Evolutionary conservation across 2,888 invertebrate genomes (phyloP), one percentile per base, ranked within the genome.

Genomic region (Vanessa cardui): DNA sequence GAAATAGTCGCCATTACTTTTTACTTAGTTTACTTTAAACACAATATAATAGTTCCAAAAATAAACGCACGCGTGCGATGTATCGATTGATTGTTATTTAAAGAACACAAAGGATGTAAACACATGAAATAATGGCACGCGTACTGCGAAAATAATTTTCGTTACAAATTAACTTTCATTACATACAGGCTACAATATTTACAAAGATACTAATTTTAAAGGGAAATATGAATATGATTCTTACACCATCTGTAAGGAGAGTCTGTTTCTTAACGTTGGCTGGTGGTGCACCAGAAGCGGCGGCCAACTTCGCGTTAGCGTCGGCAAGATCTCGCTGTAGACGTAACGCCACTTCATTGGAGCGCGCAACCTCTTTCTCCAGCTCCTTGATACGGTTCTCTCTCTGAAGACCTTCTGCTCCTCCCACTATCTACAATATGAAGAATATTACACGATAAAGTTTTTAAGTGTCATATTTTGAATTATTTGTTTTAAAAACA

Each of bases 351-450:
- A 95, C 95, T 79, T 97, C 97, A 77, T 95, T 97, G 0, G 97
- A 95, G 66, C 97, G 94, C 66, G 95, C 94, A 63, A 99, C 90
- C 80, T 99, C 98, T 77, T 97, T 96, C 82, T 99, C 98, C 68
- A 99, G 86, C 77, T 96, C 96, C 77, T 96, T 96, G 67, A 97
- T 95, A 78, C 95, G 95, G 69, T 95, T 95, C 66, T 94, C 92
- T 70, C 95, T 94, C 69, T 95, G 94, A 68, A 94, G 83, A 21
- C 94, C 94, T 33, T 94, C 91, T 76, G 94, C 93, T 6, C 94
- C 95, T 6, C 94, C 95, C 0, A 93, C 93, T 80, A 93, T 85
- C 93, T 88, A 84, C 74, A 72, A 56, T 26, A 76, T 39, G 3
- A 12, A 3, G 26, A 26, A 26, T 26, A 26, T 26, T 26, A 26